phyloP scores from a whole-genome alignment of 1,140 invertebrate species.

The Popillia japonica region DNA sequence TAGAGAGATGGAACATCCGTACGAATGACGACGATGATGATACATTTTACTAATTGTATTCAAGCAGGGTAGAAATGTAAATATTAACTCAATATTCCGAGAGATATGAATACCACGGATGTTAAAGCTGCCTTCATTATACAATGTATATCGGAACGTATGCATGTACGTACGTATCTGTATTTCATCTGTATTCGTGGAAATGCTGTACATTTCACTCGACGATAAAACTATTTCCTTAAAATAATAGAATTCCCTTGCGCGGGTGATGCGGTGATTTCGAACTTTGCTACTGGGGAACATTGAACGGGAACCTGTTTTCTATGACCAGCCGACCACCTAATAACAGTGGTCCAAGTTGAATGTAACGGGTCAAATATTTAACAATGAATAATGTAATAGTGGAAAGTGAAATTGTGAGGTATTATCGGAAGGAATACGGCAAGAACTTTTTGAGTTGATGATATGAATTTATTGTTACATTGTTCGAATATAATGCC shows the following conservation, averaged over 20 bases:
- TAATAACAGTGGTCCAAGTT: not conserved
- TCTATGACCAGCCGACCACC: not conserved
- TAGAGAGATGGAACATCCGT: not conserved
- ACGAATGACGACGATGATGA: not conserved
- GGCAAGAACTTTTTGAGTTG: constrained; percentile 10
- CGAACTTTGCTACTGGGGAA: constrained; percentile 21
- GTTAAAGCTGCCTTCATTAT: not conserved
- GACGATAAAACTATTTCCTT: constrained; percentile 11
- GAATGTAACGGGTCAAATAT: constrained; percentile 17
- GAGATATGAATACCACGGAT: constrained; percentile 23
- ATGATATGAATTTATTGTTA: not conserved
- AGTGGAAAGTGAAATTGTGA: constrained; percentile 21
- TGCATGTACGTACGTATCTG: no score
- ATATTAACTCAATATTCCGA: constrained; percentile 30
- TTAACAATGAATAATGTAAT: constrained; percentile 26
- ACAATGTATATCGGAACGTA: not conserved
- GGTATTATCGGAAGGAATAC: not conserved
- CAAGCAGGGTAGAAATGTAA: constrained; percentile 18
- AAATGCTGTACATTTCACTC: constrained; percentile 12
- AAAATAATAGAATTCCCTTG: constrained; percentile 24
- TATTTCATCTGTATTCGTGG: not conserved
- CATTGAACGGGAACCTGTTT: constrained; percentile 26
- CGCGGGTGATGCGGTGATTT: not conserved
- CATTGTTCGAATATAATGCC: not conserved
- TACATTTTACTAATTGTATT: constrained; percentile 30